A percentile compares a stretch with the other conserved stretches of the same genome.
phyloP scores from a whole-genome alignment of 2,888 invertebrate species.

The Thecocarcelia acutangulata region DNA sequence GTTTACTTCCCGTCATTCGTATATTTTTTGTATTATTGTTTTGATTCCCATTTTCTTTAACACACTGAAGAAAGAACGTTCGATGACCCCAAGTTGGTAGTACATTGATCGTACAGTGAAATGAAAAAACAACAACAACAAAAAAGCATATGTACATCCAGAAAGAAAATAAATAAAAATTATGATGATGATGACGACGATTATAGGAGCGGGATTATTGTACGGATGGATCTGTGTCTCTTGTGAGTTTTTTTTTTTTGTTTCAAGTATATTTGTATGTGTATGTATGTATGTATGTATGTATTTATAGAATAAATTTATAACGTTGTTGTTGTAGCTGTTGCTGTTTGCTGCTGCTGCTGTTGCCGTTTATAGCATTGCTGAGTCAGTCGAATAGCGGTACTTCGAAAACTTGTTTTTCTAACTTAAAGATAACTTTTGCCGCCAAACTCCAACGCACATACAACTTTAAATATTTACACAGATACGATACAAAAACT shows the following conservation, averaged over 20 bases:
- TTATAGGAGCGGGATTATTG: conserved; percentile 49
- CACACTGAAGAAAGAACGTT: conserved; percentile 78
- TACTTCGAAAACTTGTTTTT: conserved; percentile 72
- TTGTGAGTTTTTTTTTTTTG: conserved; percentile 62
- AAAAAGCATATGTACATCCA: conserved; percentile 33
- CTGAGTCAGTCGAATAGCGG: conserved; percentile 72
- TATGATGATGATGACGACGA: conserved; percentile 50
- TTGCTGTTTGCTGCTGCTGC: conserved; percentile 59
- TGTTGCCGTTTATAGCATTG: conserved; percentile 62
- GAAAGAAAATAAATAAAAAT: conserved; percentile 58
- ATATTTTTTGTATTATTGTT: conserved; percentile 77
- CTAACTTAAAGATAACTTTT: conserved; percentile 72
- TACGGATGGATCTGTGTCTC: conserved; percentile 56
- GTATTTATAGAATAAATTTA: conserved; percentile 52
- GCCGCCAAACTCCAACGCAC: conserved; percentile 69
- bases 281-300: conserved; percentile 32
- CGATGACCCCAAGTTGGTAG: conserved; percentile 76
- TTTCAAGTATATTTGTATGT: conserved; percentile 45
- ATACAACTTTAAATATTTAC: conserved; percentile 39
- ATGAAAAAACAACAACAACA: conserved; percentile 45
- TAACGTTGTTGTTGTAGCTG: conserved; percentile 53
- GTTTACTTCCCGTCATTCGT: conserved; percentile 64
- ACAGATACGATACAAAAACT: conserved; percentile 27
- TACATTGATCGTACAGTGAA: conserved; percentile 66
- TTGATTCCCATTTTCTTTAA: conserved; percentile 79